Evolutionary conservation across 2,888 invertebrate genomes (phyloP).

Genomic region (Lamellibrachia satsuma): DNA sequence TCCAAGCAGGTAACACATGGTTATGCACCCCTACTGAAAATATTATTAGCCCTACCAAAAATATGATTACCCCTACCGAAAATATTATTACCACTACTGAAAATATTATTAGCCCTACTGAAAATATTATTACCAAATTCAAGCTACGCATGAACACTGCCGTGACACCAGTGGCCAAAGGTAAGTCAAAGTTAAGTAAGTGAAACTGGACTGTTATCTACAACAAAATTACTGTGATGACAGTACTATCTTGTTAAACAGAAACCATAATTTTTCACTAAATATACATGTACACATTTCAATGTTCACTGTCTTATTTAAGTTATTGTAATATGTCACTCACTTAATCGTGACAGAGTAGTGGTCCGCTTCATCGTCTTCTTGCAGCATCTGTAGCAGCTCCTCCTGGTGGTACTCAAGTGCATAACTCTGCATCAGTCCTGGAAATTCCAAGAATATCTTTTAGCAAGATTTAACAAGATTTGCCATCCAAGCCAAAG

Average conservation of each 20-base stretch:
- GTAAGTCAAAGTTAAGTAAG: not conserved
- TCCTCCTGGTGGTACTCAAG: slow-evolving; percentile 72
- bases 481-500: too few species aligned
- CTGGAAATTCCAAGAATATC: slow-evolving; percentile 39
- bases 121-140: too few species aligned
- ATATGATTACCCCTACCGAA: too few species aligned
- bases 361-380: slow-evolving; percentile 72
- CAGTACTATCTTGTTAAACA: not conserved
- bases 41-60: too few species aligned
- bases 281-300: too few species aligned
- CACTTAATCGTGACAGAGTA: slow-evolving; percentile 78
- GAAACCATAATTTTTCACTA: too few species aligned
- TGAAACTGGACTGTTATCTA: not conserved
- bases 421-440: slow-evolving; percentile 46
- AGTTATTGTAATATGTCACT: slow-evolving; percentile 51
- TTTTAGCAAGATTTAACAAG: too few species aligned
- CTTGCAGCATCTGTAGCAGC: slow-evolving; percentile 73
- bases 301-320: not conserved
- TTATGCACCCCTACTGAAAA: not conserved
- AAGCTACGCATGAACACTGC: not conserved
- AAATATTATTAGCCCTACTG: too few species aligned
- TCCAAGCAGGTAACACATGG: not conserved
- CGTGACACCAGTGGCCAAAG: not conserved
- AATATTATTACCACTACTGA: too few species aligned
- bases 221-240: not conserved